Evolutionary conservation across 2,888 invertebrate species (phyloP).

Genomic region (Calameuta idolon): DNA sequence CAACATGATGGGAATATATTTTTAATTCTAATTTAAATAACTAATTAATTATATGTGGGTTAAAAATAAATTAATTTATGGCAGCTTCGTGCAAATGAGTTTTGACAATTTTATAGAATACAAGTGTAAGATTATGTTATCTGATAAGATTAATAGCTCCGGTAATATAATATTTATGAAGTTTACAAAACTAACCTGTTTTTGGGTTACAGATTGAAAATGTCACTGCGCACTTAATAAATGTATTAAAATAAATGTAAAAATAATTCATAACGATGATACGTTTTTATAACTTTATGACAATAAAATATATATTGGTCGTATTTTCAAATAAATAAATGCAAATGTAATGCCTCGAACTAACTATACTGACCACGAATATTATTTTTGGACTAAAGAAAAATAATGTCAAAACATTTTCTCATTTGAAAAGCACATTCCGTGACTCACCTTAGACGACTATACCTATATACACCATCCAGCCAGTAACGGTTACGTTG

Average conservation of each 20-base stretch:
- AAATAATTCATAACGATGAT: not conserved
- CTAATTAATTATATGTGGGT: not conserved
- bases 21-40: not conserved
- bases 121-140: not conserved
- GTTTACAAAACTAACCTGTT: not conserved
- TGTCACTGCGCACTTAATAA: not conserved
- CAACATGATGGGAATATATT: not conserved
- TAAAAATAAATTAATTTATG: not conserved
- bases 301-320: not conserved
- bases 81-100: not conserved
- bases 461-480: not conserved
- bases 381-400: not conserved
- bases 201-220: not conserved
- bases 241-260: not conserved
- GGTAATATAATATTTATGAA: not conserved
- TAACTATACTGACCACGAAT: not conserved
- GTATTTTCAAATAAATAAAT: not conserved
- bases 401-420: not conserved
- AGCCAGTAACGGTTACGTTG: not conserved
- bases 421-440: not conserved
- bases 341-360: not conserved
- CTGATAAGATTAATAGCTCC: not conserved
- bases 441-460: not conserved
- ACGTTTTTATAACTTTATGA: not conserved
- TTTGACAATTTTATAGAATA: not conserved